Base-by-base conservation (phyloP, 2,888 invertebrate species). In the Cephus pulcher region DNA sequence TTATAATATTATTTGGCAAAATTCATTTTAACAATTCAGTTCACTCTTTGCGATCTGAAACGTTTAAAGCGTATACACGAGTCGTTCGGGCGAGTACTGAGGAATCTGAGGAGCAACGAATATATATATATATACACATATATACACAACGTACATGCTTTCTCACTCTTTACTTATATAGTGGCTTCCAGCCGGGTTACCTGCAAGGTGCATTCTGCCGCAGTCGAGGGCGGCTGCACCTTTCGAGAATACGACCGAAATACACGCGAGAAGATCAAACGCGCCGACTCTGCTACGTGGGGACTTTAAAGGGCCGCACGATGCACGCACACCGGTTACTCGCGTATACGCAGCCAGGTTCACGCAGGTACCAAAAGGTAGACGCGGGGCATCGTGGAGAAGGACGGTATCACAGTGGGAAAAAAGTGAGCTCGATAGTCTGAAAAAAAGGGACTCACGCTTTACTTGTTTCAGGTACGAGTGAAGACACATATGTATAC, bases 251-350 rank as follows among this genome's bases (percentile, higher is more conserved):
- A 56, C 40, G 40, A 56, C 40, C 40, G 40, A 56, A 56, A 56
- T 56, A 56, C 40, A 56, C 40, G 76, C 75, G 77, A 79, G 76
- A 77, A 81, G 83, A 84, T 86, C 84, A 86, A 86, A 86, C 79
- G 82, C 76, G 80, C 86, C 86, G 85, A 81, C 81, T 78, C 78
- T 75, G 80, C 85, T 80, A 80, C 23, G 40, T 9, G 40, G 40
- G 23, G 40, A 56, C 40, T 56, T 56, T 56, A 56, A 56, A 56
- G 40, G 40, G 40, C 40, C 40, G 40, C 40, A 2, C 40, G 40
- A 4, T 56, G 23, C 40, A 56, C 40, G 40, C 40, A 56, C 40
- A 56, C 40, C 40, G 40, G 40, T 23, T 56, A 56, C 40, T 56
- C 40, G 40, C 23, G 40, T 56, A 56, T 9, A 56, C 40, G 23